A percentile compares a stretch with the other conserved stretches of the same genome.
Conservation (phyloP, 2,797 vertebrate species). For the Amazona finschi region DNA sequence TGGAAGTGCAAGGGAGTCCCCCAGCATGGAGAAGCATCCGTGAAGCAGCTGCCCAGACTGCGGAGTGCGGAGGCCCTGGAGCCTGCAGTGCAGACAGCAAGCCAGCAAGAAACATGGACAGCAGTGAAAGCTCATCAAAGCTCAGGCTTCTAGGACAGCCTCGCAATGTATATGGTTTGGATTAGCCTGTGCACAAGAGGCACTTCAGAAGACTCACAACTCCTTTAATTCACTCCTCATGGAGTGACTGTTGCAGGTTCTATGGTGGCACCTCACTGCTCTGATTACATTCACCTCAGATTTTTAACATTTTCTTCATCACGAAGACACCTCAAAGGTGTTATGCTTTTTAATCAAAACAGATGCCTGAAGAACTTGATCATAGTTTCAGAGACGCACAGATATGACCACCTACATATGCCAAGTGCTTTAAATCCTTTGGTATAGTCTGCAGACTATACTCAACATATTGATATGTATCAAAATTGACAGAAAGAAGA, state of each 20-base stretch:
- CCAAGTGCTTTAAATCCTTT: background rate
- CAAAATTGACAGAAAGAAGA: background rate
- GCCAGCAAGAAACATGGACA: background rate
- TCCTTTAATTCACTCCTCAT: background rate
- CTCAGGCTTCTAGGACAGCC: background rate
- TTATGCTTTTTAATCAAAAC: background rate
- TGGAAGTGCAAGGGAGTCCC: background rate
- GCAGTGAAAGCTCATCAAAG: background rate
- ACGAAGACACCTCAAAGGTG: background rate
- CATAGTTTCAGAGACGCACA: background rate
- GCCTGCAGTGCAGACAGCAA: background rate
- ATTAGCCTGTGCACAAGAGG: background rate
- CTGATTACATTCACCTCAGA: background rate
- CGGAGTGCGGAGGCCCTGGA: fast-evolving
- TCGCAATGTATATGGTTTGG: fast-evolving
- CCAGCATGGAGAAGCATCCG: background rate
- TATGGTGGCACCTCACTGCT: background rate
- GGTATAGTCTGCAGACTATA: background rate
- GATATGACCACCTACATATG: background rate
- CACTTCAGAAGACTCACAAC: background rate
- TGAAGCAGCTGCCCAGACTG: background rate
- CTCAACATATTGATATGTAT: background rate
- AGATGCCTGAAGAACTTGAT: background rate
- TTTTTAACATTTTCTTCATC: background rate
- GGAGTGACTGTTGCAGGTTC: background rate